A percentile compares a stretch with the other conserved stretches of the same genome.
Evolutionary conservation across 1,140 invertebrate genomes (phyloP).

Genomic region (Steinernema khuongi): DNA sequence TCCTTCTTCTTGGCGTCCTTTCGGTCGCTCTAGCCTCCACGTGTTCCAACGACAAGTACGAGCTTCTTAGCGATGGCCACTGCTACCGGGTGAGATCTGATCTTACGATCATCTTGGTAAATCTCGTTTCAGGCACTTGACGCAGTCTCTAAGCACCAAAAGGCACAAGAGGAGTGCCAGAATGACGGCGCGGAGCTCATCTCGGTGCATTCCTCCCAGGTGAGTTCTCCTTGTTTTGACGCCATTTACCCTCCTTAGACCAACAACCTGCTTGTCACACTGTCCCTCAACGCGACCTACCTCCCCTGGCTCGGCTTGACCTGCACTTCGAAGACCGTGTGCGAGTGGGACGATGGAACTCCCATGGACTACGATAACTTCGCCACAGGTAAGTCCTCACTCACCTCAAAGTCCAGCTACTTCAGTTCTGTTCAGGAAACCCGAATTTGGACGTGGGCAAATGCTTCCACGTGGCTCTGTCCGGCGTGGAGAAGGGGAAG

Average conservation of each 20-base stretch:
- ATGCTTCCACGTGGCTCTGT: neutral
- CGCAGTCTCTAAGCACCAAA: too few relatives aligned
- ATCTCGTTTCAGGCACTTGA: too few relatives aligned
- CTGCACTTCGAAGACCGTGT: neutral
- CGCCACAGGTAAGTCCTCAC: neutral
- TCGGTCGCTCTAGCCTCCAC: neutral
- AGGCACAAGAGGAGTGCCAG: neutral
- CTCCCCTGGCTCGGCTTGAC: neutral
- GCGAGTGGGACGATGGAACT: neutral
- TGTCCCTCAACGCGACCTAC: neutral
- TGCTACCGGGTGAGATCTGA: neutral
- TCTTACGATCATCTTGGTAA: too few relatives aligned
- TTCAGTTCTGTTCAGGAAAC: neutral
- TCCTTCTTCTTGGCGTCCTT: too few relatives aligned
- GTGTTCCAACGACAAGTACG: neutral
- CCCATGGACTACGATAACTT: neutral
- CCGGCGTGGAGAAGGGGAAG: neutral
- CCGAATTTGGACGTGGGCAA: neutral
- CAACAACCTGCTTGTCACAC: neutral
- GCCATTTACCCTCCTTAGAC: neutral
- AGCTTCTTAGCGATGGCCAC: neutral
- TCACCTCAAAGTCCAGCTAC: neutral
- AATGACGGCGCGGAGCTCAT: neutral
- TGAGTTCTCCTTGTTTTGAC: neutral
- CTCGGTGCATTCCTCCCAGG: neutral